Conservation (phyloP, 30 jellyfish, hydroid and myxozoan species). For the Sanderia malayensis region DNA sequence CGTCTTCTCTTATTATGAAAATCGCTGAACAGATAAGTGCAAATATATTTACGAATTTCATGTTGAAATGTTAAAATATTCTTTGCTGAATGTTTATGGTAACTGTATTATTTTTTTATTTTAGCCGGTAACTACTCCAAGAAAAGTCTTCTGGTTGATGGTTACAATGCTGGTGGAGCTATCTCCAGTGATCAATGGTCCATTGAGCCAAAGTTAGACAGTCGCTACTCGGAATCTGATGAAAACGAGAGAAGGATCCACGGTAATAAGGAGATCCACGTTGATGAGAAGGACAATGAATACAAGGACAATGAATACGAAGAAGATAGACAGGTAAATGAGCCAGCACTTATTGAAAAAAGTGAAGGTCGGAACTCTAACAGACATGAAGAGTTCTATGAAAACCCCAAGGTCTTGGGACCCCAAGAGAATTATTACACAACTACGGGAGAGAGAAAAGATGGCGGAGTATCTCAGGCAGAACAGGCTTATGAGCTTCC, state of each 20-base stretch:
- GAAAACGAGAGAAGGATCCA: neutral
- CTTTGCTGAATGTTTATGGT: too few species aligned
- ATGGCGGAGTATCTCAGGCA: neutral
- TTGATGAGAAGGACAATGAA: neutral
- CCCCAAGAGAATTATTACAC: neutral
- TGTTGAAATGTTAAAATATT: too few species aligned
- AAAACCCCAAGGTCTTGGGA: neutral
- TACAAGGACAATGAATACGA: neutral
- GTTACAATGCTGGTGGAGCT: neutral
- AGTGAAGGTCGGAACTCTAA: neutral
- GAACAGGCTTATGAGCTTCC: neutral
- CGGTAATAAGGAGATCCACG: neutral
- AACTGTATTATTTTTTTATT: too few species aligned
- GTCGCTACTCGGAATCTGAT: neutral
- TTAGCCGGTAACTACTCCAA: neutral
- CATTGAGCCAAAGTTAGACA: neutral
- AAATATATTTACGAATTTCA: too few species aligned
- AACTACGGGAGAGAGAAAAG: neutral
- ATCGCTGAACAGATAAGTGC: too few species aligned
- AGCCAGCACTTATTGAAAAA: neutral
- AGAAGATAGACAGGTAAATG: neutral
- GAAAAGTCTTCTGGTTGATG: constrained; percentile 4
- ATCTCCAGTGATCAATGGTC: neutral
- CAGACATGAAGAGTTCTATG: neutral
- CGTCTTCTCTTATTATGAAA: too few species aligned